phyloP scores from a whole-genome alignment of 1,140 invertebrate genomes.

The Drosophila nigromelanica region DNA sequence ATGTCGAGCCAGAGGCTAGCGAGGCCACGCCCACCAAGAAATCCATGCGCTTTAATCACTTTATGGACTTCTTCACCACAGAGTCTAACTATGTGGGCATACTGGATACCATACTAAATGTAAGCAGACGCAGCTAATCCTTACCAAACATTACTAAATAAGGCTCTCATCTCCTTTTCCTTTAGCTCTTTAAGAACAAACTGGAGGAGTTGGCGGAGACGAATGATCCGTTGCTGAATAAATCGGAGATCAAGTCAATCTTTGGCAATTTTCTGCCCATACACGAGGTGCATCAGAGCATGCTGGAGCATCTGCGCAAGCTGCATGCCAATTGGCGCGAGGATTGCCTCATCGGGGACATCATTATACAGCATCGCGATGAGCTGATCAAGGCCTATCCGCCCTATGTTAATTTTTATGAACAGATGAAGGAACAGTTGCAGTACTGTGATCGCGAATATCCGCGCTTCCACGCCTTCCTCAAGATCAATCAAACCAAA shows the following conservation, averaged over 20 bases:
- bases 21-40: slow-evolving; percentile 85
- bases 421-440: slow-evolving; percentile 97
- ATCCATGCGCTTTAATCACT: slow-evolving; percentile 90
- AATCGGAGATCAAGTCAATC: slow-evolving; percentile 96
- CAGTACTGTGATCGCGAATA: slow-evolving; percentile 95
- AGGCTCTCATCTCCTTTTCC: slow-evolving; percentile 41
- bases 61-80: slow-evolving; percentile 96
- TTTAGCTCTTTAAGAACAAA: slow-evolving; percentile 96
- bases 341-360: slow-evolving; percentile 93
- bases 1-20: slow-evolving; percentile 84
- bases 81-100: slow-evolving; percentile 99
- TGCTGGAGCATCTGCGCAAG: slow-evolving; percentile 87
- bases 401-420: slow-evolving; percentile 98
- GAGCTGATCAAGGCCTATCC: slow-evolving; percentile 97
- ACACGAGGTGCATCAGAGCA: slow-evolving; percentile 94
- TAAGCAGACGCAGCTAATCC: slow-evolving; percentile 71
- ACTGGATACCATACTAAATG: slow-evolving; percentile 95
- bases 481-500: slow-evolving; percentile 96
- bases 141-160: not conserved
- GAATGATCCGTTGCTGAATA: slow-evolving; percentile 92
- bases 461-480: slow-evolving; percentile 97
- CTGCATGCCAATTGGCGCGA: slow-evolving; percentile 89
- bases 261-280: slow-evolving; percentile 98
- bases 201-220: slow-evolving; percentile 92
- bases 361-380: slow-evolving; percentile 92